phyloP scores from a whole-genome alignment of 2,888 invertebrate genomes.

The Hypsopygia costalis region DNA sequence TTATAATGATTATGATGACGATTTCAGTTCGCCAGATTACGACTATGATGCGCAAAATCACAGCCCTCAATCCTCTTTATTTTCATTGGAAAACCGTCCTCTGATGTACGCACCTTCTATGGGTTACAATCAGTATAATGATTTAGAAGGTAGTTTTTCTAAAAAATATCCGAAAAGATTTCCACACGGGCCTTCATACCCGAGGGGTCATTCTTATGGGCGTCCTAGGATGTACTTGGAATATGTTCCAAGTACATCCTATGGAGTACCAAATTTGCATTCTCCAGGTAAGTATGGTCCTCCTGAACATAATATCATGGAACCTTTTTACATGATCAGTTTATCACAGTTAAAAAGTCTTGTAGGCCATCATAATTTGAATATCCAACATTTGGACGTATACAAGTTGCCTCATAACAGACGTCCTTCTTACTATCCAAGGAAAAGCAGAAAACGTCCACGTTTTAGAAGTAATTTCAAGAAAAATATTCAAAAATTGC shows the following conservation, averaged over 20 bases:
- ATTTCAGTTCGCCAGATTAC: constrained; percentile 30
- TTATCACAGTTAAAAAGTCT: constrained; percentile 57
- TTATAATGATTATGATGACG: constrained; percentile 34
- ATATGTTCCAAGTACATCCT: constrained; percentile 25
- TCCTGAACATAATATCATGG: constrained; percentile 27
- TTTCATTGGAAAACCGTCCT: constrained; percentile 12
- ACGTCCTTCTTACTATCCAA: constrained; percentile 30
- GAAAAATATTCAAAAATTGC: constrained; percentile 48
- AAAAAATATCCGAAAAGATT: constrained; percentile 28
- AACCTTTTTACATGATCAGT: constrained; percentile 65
- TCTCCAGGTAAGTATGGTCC: background rate
- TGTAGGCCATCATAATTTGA: constrained; percentile 55
- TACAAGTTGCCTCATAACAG: constrained; percentile 43
- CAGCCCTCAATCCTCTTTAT: constrained; percentile 23
- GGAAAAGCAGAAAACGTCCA: constrained; percentile 41
- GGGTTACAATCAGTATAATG: constrained; percentile 24
- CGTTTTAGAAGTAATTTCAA: constrained; percentile 33
- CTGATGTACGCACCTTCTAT: constrained; percentile 30
- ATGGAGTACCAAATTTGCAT: constrained; percentile 22
- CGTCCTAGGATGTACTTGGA: constrained; percentile 8
- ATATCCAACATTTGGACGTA: constrained; percentile 61
- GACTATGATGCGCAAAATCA: constrained; percentile 24
- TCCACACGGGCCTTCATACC: no score
- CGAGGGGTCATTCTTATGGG: constrained; percentile 15
- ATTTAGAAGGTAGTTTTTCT: constrained; percentile 29